Percentiles rank a stretch among this genome's conserved stretches.
These are phyloP conservation scores for Scortum barcoo DNA, from an alignment of 2,113 vertebrate genomes.

Conservation along the genomic window DNA sequence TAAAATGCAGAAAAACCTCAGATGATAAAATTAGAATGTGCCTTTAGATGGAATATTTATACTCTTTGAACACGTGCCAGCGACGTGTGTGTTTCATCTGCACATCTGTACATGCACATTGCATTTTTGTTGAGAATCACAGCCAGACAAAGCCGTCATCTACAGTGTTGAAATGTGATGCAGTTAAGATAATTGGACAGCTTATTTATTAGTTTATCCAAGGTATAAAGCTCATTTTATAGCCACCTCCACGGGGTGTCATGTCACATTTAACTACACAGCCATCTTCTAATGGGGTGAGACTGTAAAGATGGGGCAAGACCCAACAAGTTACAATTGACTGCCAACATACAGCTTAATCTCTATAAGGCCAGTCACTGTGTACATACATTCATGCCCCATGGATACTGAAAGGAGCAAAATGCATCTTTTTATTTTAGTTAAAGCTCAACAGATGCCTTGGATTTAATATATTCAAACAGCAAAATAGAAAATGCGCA, in stretches of 20 bases:
- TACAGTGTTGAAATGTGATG: conserved; percentile 15
- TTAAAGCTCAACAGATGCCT: conserved; percentile 18
- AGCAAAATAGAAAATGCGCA: conserved; percentile 42
- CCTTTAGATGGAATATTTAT: conserved; percentile 53
- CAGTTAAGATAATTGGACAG: conserved; percentile 35
- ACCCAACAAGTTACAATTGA: conserved; percentile 24
- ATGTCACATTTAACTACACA: conserved; percentile 40
- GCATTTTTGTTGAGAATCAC: conserved; percentile 28
- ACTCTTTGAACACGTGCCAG: conserved; percentile 47
- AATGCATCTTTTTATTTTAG: conserved; percentile 14
- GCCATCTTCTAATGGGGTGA: conserved; percentile 8
- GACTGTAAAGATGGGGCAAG: conserved; percentile 31
- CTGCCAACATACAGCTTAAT: conserved; percentile 17
- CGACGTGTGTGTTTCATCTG: conserved; percentile 43
- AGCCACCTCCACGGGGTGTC: background rate
- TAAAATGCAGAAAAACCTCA: conserved; percentile 28
- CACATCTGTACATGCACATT: conserved; percentile 30
- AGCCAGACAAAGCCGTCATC: conserved; percentile 28
- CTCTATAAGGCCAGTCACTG: background rate
- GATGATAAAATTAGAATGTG: conserved; percentile 56
- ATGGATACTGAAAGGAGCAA: background rate
- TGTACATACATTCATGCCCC: background rate
- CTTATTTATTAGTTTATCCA: conserved; percentile 40
- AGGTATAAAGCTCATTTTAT: conserved; percentile 25
- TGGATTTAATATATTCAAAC: conserved; percentile 20